Evolutionary conservation across 1,140 invertebrate species (phyloP), one percentile per base, ranked within the genome.

Genomic region (Conopomorpha cramerella): DNA sequence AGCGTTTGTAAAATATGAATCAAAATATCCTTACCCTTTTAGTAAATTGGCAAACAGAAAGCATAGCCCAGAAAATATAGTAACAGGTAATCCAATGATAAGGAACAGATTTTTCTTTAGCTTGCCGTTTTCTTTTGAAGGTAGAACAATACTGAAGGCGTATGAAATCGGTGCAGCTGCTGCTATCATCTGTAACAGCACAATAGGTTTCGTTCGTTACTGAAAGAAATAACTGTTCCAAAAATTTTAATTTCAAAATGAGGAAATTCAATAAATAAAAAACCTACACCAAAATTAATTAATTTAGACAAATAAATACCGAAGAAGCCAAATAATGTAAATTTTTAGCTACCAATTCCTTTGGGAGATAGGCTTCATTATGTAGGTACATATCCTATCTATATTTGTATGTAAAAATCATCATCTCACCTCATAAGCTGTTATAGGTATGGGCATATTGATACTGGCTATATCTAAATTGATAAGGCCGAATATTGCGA

Each of bases 31-130:
- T 48, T 51, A 76, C 67, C 59, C 66, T 46, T 71, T 70, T 12
- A 76, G 41, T 64, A 76, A 70, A 49, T 76, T 76, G 8, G 64
- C 60, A 40, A 65, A 72, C 0, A 73, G 46, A 38, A 76, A 76
- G 54, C 67, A 76, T 32, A 73, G 44, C 28, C 56, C 56, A 16
- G 51, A 55, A 2, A 76, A 41, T 10, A 67, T 53, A 16, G 67
- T 35, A 6, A 56, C 56, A 11, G 71, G 71, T 34, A 73, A 30
- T 37, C 51, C 55, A 14, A 73, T 58, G 27, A 59, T 59, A 8
- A 72, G 34, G 8, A 71, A 49, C 7, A 71, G 36, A 42, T 60
- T 64, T 29, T 61, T 70, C 38, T 59, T 65, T 3, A 65, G 33
- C 17, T 46, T 39, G 1, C 12, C 51, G 29, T 51, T 52, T 38